phyloP scores from a whole-genome alignment of 2,888 invertebrate species.

The Ptychoptera contaminata region DNA sequence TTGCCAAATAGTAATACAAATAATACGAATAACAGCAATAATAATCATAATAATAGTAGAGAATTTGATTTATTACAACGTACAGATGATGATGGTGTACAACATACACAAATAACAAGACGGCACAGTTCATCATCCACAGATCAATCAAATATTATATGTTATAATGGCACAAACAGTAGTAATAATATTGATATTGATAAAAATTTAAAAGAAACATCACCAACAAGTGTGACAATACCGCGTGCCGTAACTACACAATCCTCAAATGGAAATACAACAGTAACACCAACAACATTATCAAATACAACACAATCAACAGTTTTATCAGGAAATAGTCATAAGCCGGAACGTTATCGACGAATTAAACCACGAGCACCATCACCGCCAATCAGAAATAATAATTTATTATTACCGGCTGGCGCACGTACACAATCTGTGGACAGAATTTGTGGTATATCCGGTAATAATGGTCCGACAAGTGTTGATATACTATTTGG shows the following conservation, averaged over 20 bases:
- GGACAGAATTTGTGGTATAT: not conserved
- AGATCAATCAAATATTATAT: not conserved
- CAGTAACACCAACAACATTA: not conserved
- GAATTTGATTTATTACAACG: slow-evolving; percentile 16
- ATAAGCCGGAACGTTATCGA: slow-evolving; percentile 16
- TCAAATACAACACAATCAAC: slow-evolving; percentile 14
- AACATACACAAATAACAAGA: slow-evolving; percentile 25
- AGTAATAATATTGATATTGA: not conserved
- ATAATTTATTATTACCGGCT: slow-evolving; percentile 7
- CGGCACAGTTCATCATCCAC: slow-evolving; percentile 12
- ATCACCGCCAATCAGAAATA: slow-evolving; percentile 17
- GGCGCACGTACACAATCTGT: slow-evolving; percentile 9
- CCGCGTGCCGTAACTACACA: slow-evolving; percentile 12
- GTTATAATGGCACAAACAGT: slow-evolving; percentile 1
- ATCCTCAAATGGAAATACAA: slow-evolving; percentile 2
- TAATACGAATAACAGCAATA: slow-evolving; percentile 10
- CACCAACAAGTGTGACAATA: slow-evolving; percentile 12
- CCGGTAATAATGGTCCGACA: slow-evolving; percentile 10
- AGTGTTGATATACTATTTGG: slow-evolving; percentile 12
- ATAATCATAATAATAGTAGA: slow-evolving; percentile 13
- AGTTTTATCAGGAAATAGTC: not conserved
- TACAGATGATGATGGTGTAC: slow-evolving; percentile 17
- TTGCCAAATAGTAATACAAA: slow-evolving; percentile 32
- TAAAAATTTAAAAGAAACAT: slow-evolving; percentile 8
- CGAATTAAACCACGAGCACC: slow-evolving; percentile 23